A percentile compares a stretch with the other conserved stretches of the same genome.
phyloP scores from a whole-genome alignment of 2,888 invertebrate species.

The Malachius bipustulatus region DNA sequence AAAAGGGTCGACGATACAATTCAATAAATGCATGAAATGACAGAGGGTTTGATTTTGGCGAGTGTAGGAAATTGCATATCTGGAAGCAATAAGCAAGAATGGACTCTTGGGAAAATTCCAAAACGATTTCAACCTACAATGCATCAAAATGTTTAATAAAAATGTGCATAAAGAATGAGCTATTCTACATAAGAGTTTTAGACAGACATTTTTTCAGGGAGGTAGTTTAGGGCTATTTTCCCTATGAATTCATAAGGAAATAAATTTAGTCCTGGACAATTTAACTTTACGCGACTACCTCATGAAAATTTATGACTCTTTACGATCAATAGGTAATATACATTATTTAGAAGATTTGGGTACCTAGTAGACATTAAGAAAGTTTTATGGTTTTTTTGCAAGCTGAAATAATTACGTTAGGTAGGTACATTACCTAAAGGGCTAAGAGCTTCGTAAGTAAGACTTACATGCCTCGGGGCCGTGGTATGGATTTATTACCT shows the following conservation, averaged over 20 bases:
- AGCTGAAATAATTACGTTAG: constrained; percentile 1
- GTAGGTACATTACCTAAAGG: background rate
- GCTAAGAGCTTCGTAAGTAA: background rate
- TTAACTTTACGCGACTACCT: background rate
- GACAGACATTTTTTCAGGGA: background rate
- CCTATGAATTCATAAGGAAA: background rate
- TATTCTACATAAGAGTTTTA: background rate
- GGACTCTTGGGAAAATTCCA: too few relatives aligned
- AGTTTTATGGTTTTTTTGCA: background rate
- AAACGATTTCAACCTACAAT: too few relatives aligned
- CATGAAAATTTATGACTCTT: constrained; percentile 1
- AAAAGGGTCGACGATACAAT: too few relatives aligned
- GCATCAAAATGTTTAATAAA: background rate
- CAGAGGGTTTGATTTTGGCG: too few relatives aligned
- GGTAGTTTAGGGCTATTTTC: background rate
- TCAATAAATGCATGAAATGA: too few relatives aligned
- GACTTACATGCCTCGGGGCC: background rate
- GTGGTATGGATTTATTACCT: too few relatives aligned
- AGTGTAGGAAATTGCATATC: too few relatives aligned
- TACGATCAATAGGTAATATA: background rate
- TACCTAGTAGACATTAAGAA: background rate
- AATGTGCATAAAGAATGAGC: background rate
- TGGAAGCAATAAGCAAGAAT: too few relatives aligned
- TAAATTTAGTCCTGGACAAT: background rate
- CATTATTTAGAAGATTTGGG: background rate